Base-by-base conservation (phyloP, 2,113 vertebrate species). In the Zapus hudsonius region DNA sequence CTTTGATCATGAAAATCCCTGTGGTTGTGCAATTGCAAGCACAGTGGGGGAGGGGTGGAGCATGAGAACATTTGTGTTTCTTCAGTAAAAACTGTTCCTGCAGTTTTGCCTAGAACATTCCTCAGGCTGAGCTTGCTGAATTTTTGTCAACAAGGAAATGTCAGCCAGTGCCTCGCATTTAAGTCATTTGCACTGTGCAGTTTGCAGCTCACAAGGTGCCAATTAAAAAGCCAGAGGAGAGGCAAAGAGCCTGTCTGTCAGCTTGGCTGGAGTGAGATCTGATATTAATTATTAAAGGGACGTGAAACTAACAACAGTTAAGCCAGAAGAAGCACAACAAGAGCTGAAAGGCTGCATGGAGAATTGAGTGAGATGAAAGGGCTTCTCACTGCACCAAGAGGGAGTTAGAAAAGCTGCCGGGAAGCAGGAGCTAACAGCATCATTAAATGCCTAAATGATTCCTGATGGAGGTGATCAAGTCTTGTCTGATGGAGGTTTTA, bases 191-290 rank as follows among this genome's bases (percentile, higher is more conserved):
- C n/a, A 88, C 89, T 93, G 70, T 91, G 95, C 85, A 75, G 86
- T 92, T 96, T n/a, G 5, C 59, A 93, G 90, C 85, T 96, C 66
- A 91, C 88, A 96, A 96, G 57, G 86, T 97, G 95, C 61, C 94
- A 97, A 97, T 97, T 98, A 97, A 95, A 96, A 96, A 94, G 78
- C 92, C 95, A 83, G 42, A 92, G 55, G 76, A 25, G 55, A 93
- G 87, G 87, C 59, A 95, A 64, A 95, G 27, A 89, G 38, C 27
- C 78, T 94, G 86, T 5, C 97, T 95, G 92, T 96, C 92, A 94
- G 74, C 55, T 73, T 90, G 70, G 79, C n/a, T 84, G 87, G 83
- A 89, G 66, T 93, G 73, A 90, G 87, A 94, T 57, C 74, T 92
- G 69, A 72, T 96, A 87, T 94, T 94, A 96, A 91, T 97, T 97